Base-by-base conservation (phyloP, 2,888 invertebrate genomes). In the Mesopsocus fuscifrons region DNA sequence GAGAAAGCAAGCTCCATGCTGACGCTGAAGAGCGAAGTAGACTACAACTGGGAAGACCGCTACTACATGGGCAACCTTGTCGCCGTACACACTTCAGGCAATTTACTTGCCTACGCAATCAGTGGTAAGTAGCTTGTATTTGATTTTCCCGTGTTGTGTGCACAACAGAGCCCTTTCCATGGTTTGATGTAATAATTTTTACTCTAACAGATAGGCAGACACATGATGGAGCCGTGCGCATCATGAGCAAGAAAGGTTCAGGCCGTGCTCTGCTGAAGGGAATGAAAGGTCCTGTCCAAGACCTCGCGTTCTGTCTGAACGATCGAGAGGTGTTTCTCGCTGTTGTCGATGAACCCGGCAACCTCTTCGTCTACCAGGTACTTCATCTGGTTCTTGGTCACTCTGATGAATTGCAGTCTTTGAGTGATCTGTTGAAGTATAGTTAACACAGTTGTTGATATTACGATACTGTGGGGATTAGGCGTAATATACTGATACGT, bases 31-130 rank as follows among this genome's bases (percentile, higher is more conserved):
- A 87, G 83, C 59, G 72, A 89, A 40, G 89, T 91, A 17, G 89
- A 91, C 55, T 92, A 84, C 59, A 82, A 81, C 50, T 94, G 94
- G 94, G 92, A 92, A 58, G 72, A 79, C 35, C 77, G 79, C 53
- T 81, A 82, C 56, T 88, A 89, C 54, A 69, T 76, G 1, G 92
- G 94, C 1, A 84, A 87, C 56, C 65, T 94, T 46, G 72, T 94
- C 32, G 87, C 91, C 8, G 78, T 88, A 33, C 91, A 94, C 59
- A 73, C 80, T 54, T 75, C 74, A 55, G 83, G 85, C 44, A 78
- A 80, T 55, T 83, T 81, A 59, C 66, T 91, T 50, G 94, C 94
- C 0, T 94, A 92, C 63, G 83, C 79, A 46, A 77, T 94, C 48
- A 88, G 83, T 74, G 82, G 89, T 88, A 62, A 59, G n/a, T n/a